A percentile compares a stretch with the other conserved stretches of the same genome.
These are phyloP conservation scores for Tyto alba DNA, from an alignment of 2,113 vertebrate genomes.

Conservation along the genomic window DNA sequence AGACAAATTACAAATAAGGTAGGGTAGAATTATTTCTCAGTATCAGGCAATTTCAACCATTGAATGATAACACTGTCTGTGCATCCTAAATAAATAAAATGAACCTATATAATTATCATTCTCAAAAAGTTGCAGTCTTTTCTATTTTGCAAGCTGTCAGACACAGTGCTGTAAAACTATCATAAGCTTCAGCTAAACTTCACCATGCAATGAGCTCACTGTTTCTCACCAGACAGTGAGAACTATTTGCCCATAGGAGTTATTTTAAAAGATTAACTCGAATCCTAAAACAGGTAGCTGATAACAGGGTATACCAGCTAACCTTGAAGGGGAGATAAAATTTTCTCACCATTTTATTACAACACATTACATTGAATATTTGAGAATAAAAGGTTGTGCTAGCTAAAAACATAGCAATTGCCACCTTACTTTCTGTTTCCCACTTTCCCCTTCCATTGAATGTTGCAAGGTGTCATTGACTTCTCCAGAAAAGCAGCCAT, in stretches of 20 bases:
- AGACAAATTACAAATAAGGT: neutral
- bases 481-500: neutral
- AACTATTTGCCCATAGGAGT: neutral
- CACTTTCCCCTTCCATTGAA: neutral
- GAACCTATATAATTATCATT: neutral
- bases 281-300: neutral
- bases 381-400: neutral
- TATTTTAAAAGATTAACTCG: neutral
- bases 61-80: neutral
- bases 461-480: neutral
- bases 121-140: neutral
- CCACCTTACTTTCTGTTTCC: neutral
- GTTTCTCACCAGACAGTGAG: neutral
- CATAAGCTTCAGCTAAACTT: neutral
- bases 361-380: neutral
- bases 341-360: neutral
- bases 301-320: neutral
- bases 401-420: neutral
- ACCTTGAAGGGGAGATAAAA: neutral
- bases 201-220: neutral
- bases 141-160: slow-evolving; percentile 5
- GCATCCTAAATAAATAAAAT: neutral
- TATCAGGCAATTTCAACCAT: neutral
- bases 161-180: neutral
- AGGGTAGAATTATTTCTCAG: neutral